Percentiles rank a stretch among this genome's conserved stretches.
Conservation (phyloP, 2,888 invertebrate species). For the Troides aeacus region DNA sequence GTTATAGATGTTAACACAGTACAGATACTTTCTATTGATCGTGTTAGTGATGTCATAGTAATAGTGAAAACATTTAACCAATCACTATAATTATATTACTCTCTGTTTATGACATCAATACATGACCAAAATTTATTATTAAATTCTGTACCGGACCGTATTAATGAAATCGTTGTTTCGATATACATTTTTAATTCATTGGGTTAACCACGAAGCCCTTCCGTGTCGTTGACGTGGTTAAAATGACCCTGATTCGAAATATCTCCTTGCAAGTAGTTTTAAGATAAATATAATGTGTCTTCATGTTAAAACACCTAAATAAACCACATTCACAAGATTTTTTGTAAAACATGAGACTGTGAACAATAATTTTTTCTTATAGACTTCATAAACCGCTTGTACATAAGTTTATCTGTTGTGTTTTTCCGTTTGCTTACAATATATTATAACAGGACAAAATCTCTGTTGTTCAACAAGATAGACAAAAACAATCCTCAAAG, state of each 20-base stretch:
- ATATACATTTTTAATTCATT: slow-evolving; percentile 16
- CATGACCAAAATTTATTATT: neutral
- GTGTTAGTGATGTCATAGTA: neutral
- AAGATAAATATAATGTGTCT: slow-evolving; percentile 11
- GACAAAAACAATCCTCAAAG: neutral
- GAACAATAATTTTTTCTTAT: neutral
- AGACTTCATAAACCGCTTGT: no score
- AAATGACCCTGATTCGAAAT: slow-evolving; percentile 17
- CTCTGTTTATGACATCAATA: neutral
- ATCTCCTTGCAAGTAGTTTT: slow-evolving; percentile 5
- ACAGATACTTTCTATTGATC: neutral
- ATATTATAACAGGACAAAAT: neutral
- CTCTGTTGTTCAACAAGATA: neutral
- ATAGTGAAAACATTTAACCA: neutral
- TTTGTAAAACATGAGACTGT: neutral
- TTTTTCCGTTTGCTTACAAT: no score
- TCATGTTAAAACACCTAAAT: slow-evolving; percentile 10
- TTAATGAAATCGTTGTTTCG: slow-evolving; percentile 3
- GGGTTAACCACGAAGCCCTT: slow-evolving; percentile 29
- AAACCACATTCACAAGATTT: slow-evolving; percentile 2
- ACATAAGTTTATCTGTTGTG: no score
- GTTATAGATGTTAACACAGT: neutral
- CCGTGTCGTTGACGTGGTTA: slow-evolving; percentile 16
- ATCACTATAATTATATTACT: neutral
- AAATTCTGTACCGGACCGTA: neutral